These are phyloP conservation scores for Fregetta grallaria DNA, from an alignment of 2,113 vertebrate species.

Conservation along the genomic window DNA sequence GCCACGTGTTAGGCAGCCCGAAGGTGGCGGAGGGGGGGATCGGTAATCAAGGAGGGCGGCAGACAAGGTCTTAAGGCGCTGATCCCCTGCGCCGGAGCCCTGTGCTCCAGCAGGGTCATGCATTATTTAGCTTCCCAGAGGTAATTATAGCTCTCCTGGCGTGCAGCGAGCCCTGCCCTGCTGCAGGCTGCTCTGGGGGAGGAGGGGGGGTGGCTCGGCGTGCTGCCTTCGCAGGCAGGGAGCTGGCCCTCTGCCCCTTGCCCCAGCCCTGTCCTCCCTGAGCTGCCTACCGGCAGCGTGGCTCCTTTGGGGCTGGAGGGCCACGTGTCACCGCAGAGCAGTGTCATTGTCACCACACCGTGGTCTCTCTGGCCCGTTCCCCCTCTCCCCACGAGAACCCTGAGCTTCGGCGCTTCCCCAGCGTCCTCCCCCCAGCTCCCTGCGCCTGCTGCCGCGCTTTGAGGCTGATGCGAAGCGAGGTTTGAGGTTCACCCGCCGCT, in stretches of 20 bases:
- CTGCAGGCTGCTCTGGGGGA: not conserved
- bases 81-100: not conserved
- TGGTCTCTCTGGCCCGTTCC: too few relatives aligned
- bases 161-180: not conserved
- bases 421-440: not conserved
- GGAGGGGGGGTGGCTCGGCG: not conserved
- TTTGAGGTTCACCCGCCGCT: not conserved
- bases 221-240: not conserved
- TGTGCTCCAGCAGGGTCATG: not conserved
- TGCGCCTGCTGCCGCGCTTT: not conserved
- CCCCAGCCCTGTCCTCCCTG: not conserved
- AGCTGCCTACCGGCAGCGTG: rapidly evolving
- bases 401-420: not conserved
- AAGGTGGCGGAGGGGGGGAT: not conserved
- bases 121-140: not conserved
- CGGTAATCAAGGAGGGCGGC: not conserved
- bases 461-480: not conserved
- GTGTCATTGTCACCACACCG: rapidly evolving
- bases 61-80: not conserved
- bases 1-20: not conserved
- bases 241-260: not conserved
- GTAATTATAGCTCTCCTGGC: not conserved
- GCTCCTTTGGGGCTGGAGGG: not conserved
- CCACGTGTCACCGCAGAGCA: not conserved
- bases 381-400: too few relatives aligned